Conservation (phyloP, 1,140 invertebrate species). For the Agraylea sexmaculata region DNA sequence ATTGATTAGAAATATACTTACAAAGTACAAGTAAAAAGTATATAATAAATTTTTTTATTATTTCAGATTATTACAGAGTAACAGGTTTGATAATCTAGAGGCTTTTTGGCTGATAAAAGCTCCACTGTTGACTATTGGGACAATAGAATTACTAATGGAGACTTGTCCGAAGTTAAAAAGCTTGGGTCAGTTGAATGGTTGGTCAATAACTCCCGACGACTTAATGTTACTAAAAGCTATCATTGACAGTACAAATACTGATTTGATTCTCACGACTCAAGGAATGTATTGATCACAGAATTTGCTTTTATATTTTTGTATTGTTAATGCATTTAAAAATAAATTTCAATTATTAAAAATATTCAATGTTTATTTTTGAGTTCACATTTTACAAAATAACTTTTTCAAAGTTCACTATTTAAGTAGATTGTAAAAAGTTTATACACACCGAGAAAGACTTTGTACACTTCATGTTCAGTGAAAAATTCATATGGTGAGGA, state of each 20-base stretch:
- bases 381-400: too few species aligned
- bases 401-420: too few species aligned
- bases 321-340: too few species aligned
- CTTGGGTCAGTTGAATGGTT: slow-evolving; percentile 48
- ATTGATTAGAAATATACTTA: background rate
- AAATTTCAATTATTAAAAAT: too few species aligned
- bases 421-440: too few species aligned
- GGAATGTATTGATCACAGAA: too few species aligned
- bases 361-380: too few species aligned
- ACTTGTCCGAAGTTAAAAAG: slow-evolving; percentile 48
- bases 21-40: background rate
- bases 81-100: slow-evolving; percentile 45
- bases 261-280: slow-evolving; percentile 42
- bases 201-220: slow-evolving; percentile 49
- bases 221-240: slow-evolving; percentile 48
- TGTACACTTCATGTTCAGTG: too few species aligned
- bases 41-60: slow-evolving; percentile 8
- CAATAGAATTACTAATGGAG: slow-evolving; percentile 49
- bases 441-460: too few species aligned
- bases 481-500: too few species aligned
- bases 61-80: slow-evolving; percentile 42
- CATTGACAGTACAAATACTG: slow-evolving; percentile 47
- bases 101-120: slow-evolving; percentile 53
- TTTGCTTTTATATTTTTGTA: too few species aligned
- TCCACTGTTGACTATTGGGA: slow-evolving; percentile 41